phyloP scores from a whole-genome alignment of 2,888 invertebrate species.

The Entomobrya multifasciata region DNA sequence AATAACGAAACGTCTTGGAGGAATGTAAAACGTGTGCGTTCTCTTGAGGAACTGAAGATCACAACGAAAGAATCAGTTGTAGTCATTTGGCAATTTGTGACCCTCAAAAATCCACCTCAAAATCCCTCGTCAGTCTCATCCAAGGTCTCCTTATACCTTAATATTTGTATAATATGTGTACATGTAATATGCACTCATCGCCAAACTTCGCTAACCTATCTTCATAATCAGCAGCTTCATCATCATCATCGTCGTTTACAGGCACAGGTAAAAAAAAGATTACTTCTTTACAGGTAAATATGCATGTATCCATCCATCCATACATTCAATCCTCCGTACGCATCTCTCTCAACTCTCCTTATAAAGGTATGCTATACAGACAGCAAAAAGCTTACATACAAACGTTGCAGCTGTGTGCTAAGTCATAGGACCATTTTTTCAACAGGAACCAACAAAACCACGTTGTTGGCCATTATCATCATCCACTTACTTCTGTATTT shows the following conservation, averaged over 20 bases:
- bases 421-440: conserved; percentile 52
- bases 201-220: conserved; percentile 45
- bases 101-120: conserved; percentile 79
- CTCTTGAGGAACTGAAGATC: conserved; percentile 78
- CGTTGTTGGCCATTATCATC: conserved; percentile 45
- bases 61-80: conserved; percentile 73
- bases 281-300: not conserved
- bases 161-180: not conserved
- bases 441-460: conserved; percentile 65
- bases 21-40: conserved; percentile 57
- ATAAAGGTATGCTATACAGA: conserved; percentile 27
- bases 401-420: not conserved
- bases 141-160: conserved; percentile 73
- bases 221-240: conserved; percentile 33
- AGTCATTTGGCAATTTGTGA: conserved; percentile 78
- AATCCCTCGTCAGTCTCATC: conserved; percentile 78
- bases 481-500: too few relatives aligned
- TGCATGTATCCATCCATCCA: conserved; percentile 42
- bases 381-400: not conserved
- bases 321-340: conserved; percentile 34
- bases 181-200: not conserved
- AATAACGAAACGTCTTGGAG: conserved; percentile 2
- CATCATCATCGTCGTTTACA: not conserved
- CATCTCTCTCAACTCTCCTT: conserved; percentile 35
- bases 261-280: conserved; percentile 39